Evolutionary conservation across 2,113 vertebrate genomes (phyloP), one percentile per base, ranked within the genome.

Genomic region (Phyllostomus discolor): DNA sequence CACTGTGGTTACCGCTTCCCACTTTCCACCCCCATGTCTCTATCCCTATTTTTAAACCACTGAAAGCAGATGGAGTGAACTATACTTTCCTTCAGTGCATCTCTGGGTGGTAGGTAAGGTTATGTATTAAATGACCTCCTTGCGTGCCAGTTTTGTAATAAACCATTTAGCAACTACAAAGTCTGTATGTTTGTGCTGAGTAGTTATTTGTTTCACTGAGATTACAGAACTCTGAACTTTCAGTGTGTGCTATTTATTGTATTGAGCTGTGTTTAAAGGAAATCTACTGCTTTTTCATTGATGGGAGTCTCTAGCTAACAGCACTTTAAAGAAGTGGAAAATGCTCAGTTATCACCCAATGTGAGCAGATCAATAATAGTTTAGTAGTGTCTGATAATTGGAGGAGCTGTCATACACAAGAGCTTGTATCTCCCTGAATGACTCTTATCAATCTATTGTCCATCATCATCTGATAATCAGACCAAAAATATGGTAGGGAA

Each of bases 341-440:
- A 99, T 98, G 99, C 99, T 99, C 98, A 98, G 98, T 98, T 98
- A 98, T 99, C 99, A 99, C 99, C 99, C 98, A 97, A 97, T 98
- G 98, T 98, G 98, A 98, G 98, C 97, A 94, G 99, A 99, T 99
- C 98, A 98, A 99, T 99, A 99, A 98, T 98, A 97, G 98, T 98
- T 99, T 98, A 98, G 99, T 98, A 98, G 99, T 98, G 99, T 99
- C 99, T 99, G 99, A 98, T 99, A 99, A 99, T 99, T 99, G 99
- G 98, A 98, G 98, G 95, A 98, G 99, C 98, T 99, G 99, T 99
- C 99, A 99, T 96, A 97, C 98, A 99, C 98, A 98, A 99, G 99
- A 99, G 99, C 98, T 98, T 98, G 98, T 98, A 98, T 99, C 98
- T 99, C 98, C 99, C 98, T 98, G 98, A 99, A 99, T 98, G 99